These are phyloP conservation scores for Oreohelix idahoensis DNA, from an alignment of 1,140 invertebrate species.

Conservation along the genomic window DNA sequence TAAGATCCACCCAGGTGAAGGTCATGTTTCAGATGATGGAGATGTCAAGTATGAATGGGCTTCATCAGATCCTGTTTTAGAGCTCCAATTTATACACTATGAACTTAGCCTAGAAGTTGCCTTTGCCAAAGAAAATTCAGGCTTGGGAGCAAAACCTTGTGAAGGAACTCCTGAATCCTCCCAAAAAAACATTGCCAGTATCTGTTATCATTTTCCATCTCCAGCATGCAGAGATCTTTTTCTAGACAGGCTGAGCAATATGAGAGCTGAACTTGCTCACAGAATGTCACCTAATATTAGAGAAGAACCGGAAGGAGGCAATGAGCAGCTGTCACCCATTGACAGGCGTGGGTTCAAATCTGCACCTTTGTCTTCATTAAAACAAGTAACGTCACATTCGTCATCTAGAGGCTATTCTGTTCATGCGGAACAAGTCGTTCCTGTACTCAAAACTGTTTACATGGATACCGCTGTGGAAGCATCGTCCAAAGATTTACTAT, in stretches of 20 bases:
- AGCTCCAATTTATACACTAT: neutral
- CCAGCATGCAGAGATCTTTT: slow-evolving; percentile 56
- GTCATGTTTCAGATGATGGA: neutral
- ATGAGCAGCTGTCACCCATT: slow-evolving; percentile 50
- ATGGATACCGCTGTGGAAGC: neutral
- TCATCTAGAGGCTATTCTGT: neutral
- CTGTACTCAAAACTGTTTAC: neutral
- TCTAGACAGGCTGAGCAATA: slow-evolving; percentile 60
- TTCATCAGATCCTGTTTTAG: no score
- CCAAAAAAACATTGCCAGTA: neutral
- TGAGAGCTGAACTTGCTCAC: slow-evolving; percentile 63
- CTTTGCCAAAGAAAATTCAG: neutral
- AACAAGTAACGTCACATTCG: no score
- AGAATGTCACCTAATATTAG: slow-evolving; percentile 59
- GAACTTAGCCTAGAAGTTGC: slow-evolving; percentile 6
- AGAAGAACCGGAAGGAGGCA: slow-evolving; percentile 67
- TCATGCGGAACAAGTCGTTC: neutral
- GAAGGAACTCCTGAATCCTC: neutral
- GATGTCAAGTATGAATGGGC: neutral
- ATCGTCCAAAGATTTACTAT: neutral
- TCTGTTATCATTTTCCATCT: slow-evolving; percentile 51
- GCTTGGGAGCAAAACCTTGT: no score
- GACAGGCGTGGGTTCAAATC: neutral
- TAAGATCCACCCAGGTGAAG: slow-evolving; percentile 49
- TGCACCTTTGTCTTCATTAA: neutral